These are phyloP conservation scores for Platyura marginata DNA, from an alignment of 1,140 invertebrate species.

Conservation along the genomic window DNA sequence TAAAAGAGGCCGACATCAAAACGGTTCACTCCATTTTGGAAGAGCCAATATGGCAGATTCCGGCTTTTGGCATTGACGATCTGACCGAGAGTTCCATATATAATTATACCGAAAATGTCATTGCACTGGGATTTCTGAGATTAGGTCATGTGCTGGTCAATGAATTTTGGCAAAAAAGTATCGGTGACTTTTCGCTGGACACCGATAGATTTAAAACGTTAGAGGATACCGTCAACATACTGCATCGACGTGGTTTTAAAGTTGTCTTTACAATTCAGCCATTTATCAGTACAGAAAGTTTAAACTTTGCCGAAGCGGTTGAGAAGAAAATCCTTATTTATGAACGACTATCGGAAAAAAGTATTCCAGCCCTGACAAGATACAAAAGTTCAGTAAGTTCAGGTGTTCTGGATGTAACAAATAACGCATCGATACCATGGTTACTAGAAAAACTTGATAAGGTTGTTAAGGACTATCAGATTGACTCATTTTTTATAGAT, in stretches of 20 bases:
- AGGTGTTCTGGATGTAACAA: slow-evolving; percentile 69
- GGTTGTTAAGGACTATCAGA: slow-evolving; percentile 51
- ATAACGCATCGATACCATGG: slow-evolving; percentile 62
- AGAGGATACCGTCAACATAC: slow-evolving; percentile 57
- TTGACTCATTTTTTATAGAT: slow-evolving; percentile 82
- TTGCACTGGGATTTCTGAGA: slow-evolving; percentile 48
- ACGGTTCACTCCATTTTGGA: slow-evolving; percentile 54
- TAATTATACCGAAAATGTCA: slow-evolving; percentile 66
- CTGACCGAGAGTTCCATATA: slow-evolving; percentile 49
- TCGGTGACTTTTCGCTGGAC: slow-evolving; percentile 62
- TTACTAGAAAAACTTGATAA: slow-evolving; percentile 49
- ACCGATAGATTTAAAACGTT: slow-evolving; percentile 49
- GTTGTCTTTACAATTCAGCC: slow-evolving; percentile 70
- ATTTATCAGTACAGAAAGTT: slow-evolving; percentile 68
- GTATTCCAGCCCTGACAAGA: slow-evolving; percentile 53
- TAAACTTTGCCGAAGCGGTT: slow-evolving; percentile 59
- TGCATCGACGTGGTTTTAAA: slow-evolving; percentile 65
- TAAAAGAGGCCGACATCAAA: slow-evolving; percentile 52
- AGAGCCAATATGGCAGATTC: slow-evolving; percentile 71
- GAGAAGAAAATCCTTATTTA: slow-evolving; percentile 46
- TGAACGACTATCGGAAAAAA: slow-evolving; percentile 46
- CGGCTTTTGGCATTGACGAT: slow-evolving; percentile 37
- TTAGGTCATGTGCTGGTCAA: slow-evolving; percentile 66
- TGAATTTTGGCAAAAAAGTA: slow-evolving; percentile 65
- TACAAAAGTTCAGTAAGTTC: slow-evolving; percentile 60